Conservation (phyloP, 2,797 vertebrate species). For the Crenichthys baileyi region DNA sequence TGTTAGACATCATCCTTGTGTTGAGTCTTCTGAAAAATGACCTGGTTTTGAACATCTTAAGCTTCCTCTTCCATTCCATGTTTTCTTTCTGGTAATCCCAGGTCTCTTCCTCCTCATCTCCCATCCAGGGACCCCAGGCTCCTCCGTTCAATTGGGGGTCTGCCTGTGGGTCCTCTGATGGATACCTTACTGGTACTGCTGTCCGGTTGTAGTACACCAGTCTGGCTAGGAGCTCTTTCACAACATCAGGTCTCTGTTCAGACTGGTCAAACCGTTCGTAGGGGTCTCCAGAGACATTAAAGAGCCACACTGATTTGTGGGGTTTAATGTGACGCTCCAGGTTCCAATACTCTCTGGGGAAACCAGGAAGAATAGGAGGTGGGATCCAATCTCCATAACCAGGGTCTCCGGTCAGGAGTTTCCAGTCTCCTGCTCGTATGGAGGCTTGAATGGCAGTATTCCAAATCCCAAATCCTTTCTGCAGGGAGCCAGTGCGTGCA, state of each 20-base stretch:
- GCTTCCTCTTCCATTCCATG: slow-evolving; percentile 88
- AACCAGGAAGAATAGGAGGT: slow-evolving; percentile 89
- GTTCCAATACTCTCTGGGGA: slow-evolving; percentile 94
- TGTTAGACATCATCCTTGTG: slow-evolving; percentile 92
- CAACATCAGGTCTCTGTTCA: slow-evolving; percentile 88
- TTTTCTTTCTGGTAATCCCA: slow-evolving; percentile 77
- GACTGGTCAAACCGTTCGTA: slow-evolving; percentile 91
- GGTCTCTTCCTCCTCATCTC: slow-evolving; percentile 86
- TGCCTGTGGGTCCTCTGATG: slow-evolving; percentile 90
- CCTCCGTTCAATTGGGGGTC: slow-evolving; percentile 92
- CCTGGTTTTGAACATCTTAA: slow-evolving; percentile 90
- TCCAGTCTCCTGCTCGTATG: slow-evolving; percentile 94
- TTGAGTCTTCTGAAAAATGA: slow-evolving; percentile 94
- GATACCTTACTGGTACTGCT: slow-evolving; percentile 94
- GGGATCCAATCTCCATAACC: slow-evolving; percentile 98
- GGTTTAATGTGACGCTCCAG: slow-evolving; percentile 88
- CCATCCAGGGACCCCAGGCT: slow-evolving; percentile 95
- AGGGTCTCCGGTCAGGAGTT: slow-evolving; percentile 94
- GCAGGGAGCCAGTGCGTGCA: slow-evolving; percentile 87
- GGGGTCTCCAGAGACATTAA: slow-evolving; percentile 94
- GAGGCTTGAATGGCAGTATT: slow-evolving; percentile 95
- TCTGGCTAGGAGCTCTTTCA: slow-evolving; percentile 88
- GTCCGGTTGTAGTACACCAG: slow-evolving; percentile 91
- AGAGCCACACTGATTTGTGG: slow-evolving; percentile 91
- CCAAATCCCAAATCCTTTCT: slow-evolving; percentile 91